These are phyloP conservation scores for Dasysyrphus tricinctus DNA, from an alignment of 2,888 invertebrate species.

Conservation along the genomic window DNA sequence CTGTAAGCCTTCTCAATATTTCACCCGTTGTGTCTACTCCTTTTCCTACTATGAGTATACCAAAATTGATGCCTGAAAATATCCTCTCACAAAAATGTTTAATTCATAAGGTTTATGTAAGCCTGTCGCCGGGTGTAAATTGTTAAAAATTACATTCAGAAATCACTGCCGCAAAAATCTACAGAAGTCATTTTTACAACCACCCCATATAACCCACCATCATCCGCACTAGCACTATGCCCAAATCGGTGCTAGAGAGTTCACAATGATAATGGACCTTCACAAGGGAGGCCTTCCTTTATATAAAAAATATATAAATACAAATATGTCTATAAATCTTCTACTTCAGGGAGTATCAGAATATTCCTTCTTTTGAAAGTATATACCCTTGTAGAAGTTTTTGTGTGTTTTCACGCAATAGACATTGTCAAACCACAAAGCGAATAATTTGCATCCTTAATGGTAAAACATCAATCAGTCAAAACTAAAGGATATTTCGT, in stretches of 20 bases:
- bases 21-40: too few relatives aligned
- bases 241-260: not conserved
- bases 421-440: slow-evolving; percentile 43
- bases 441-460: slow-evolving; percentile 65
- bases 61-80: slow-evolving; percentile 4
- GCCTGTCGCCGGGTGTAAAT: slow-evolving; percentile 53
- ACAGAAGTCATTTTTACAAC: slow-evolving; percentile 18
- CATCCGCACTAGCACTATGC: not conserved
- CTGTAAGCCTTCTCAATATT: too few relatives aligned
- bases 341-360: not conserved
- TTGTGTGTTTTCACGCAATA: slow-evolving; percentile 8
- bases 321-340: not conserved
- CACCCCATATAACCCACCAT: not conserved
- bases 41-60: too few relatives aligned
- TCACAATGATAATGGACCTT: slow-evolving; percentile 2
- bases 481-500: slow-evolving; percentile 50
- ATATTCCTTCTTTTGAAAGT: not conserved
- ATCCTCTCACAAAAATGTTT: slow-evolving; percentile 39
- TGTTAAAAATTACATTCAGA: slow-evolving; percentile 63
- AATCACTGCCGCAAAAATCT: slow-evolving; percentile 50
- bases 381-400: not conserved
- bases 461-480: slow-evolving; percentile 68
- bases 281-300: not conserved
- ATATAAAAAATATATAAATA: too few relatives aligned
- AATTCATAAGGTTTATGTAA: slow-evolving; percentile 57